A percentile compares a stretch with the other conserved stretches of the same genome.
phyloP scores from a whole-genome alignment of 2,797 vertebrate genomes.

The Saxicola maurus region DNA sequence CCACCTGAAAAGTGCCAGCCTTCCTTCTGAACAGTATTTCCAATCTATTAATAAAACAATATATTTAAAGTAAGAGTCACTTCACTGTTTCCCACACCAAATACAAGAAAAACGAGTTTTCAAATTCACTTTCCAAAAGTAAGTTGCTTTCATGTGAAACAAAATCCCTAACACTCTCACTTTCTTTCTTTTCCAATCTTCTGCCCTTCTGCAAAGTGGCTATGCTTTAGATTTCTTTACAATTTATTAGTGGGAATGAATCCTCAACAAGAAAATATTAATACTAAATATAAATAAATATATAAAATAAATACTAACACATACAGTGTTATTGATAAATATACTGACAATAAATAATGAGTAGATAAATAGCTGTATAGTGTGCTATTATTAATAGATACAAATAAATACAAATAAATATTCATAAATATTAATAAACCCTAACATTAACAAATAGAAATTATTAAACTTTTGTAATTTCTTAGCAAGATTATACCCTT shows the following conservation, averaged over 20 bases:
- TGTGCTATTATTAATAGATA: not conserved
- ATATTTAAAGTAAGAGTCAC: not conserved
- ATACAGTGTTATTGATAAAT: not conserved
- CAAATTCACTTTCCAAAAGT: not conserved
- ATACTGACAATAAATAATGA: not conserved
- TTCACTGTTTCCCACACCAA: not conserved
- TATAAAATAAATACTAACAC: not conserved
- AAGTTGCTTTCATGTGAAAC: not conserved
- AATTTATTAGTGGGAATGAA: not conserved
- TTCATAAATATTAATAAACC: not conserved
- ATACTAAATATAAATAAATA: not conserved
- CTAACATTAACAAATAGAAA: not conserved
- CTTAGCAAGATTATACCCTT: not conserved
- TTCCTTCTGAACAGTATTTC: slow-evolving; percentile 15
- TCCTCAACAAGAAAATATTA: not conserved
- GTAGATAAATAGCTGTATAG: not conserved
- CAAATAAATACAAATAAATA: not conserved
- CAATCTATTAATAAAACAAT: not conserved
- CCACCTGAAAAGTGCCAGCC: not conserved
- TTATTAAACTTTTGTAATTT: not conserved
- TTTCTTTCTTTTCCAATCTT: not conserved
- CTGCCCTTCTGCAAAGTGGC: not conserved
- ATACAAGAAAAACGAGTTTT: slow-evolving; percentile 15
- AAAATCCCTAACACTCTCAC: not conserved
- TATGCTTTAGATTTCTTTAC: not conserved